These are phyloP conservation scores for Idaea aversata DNA, from an alignment of 2,888 invertebrate genomes.

Conservation along the genomic window DNA sequence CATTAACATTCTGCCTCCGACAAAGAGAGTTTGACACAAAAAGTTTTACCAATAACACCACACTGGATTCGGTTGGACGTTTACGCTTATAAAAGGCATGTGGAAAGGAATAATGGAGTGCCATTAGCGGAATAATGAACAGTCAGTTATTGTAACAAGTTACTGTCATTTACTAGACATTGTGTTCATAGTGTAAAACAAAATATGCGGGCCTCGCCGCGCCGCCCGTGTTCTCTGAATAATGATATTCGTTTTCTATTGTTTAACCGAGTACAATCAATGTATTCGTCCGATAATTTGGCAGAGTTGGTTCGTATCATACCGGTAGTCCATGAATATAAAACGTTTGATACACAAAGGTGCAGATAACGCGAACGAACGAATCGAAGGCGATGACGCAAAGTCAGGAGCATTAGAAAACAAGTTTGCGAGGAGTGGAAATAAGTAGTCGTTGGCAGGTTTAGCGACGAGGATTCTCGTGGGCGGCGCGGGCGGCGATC, in stretches of 20 bases:
- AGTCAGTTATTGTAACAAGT: not conserved
- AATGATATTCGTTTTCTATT: constrained; percentile 1
- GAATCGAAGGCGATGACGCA: constrained; percentile 33
- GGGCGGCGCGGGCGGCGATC: constrained; percentile 36
- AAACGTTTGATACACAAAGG: not conserved
- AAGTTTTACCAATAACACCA: constrained; percentile 20
- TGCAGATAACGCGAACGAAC: constrained; percentile 4
- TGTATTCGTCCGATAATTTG: not conserved
- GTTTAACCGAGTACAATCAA: not conserved
- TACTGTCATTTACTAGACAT: not conserved
- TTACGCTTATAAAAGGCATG: constrained; percentile 16
- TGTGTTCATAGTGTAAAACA: constrained; percentile 1
- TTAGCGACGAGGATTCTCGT: constrained; percentile 51
- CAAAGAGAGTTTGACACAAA: constrained; percentile 42
- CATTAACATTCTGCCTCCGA: constrained; percentile 56
- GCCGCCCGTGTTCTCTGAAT: not conserved
- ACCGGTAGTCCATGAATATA: not conserved
- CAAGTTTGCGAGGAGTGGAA: constrained; percentile 63
- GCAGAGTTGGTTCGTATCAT: not conserved
- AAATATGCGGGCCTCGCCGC: not conserved
- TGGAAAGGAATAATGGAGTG: constrained; percentile 22
- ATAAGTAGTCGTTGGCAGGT: constrained; percentile 63
- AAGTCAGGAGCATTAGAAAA: constrained; percentile 53
- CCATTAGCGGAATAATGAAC: constrained; percentile 3
- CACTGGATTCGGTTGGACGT: not conserved